These are phyloP conservation scores for Pollimyrus isidori DNA, from an alignment of 2,113 vertebrate genomes.

Conservation along the genomic window DNA sequence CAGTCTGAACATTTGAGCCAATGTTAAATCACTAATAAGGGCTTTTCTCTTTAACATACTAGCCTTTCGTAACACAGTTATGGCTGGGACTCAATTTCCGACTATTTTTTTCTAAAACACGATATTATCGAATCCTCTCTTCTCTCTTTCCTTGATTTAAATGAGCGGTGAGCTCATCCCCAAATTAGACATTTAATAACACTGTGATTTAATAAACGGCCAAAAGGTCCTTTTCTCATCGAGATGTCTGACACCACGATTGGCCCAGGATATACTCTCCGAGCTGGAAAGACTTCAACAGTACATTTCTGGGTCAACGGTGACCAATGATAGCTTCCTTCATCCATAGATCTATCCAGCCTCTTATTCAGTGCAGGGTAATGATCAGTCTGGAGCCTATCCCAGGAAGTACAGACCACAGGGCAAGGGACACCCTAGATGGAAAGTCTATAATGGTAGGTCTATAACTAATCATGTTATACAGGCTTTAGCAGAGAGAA, in stretches of 20 bases:
- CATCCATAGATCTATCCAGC: background rate
- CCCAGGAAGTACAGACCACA: background rate
- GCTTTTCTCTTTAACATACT: background rate
- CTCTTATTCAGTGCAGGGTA: background rate
- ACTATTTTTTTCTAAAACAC: background rate
- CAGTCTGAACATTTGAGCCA: background rate
- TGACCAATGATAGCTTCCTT: background rate
- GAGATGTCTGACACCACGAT: background rate
- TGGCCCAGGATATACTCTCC: background rate
- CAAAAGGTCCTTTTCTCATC: background rate
- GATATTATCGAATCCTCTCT: background rate
- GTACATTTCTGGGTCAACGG: background rate
- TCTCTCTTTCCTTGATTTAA: background rate
- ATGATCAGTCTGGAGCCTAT: background rate
- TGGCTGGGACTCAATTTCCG: background rate
- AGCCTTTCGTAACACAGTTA: background rate
- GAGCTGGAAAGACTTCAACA: background rate
- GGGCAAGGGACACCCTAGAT: background rate
- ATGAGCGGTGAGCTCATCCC: background rate
- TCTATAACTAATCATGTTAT: background rate
- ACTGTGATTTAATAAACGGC: background rate
- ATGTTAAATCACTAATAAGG: background rate
- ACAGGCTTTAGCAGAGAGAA: background rate
- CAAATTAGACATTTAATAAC: constrained; percentile 8
- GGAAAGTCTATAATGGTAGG: background rate